Base-by-base conservation (phyloP, 2,888 invertebrate species). In the Drosophila pseudotalamancana region DNA sequence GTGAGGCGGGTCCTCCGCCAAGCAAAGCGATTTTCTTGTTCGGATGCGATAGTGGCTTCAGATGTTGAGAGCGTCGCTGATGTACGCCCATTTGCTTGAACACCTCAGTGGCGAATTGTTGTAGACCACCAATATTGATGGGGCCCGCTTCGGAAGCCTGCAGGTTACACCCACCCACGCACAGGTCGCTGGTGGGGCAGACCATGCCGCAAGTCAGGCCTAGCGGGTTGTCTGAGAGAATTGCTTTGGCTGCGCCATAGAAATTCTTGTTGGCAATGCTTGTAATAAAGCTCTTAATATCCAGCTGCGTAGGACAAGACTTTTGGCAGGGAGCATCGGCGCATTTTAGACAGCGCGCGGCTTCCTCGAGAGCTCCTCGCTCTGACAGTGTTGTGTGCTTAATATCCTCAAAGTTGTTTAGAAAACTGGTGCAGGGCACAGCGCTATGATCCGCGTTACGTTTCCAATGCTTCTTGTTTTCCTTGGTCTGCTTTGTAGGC, bases 261-360 rank as follows among this genome's bases (percentile, higher is more conserved):
- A 98, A 99, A 91, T 99, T 99, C 95, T 97, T 98, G 89, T 97
- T 99, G 19, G 98, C 94, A 79, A 99, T 99, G 90, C 97, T 97
- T 1, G 97, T 97, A 56, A 99, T 99, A 90, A 99, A 99, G 59
- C 96, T 95, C 91, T 99, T 99, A 69, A 99, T 94, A 88, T 99
- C 99, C 62, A 99, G 92, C 91, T 99, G 98, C 0, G 99, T 99
- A 0, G 99, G 99, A 76, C 99, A 99, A 1, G 98, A 97, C 91
- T 99, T 99, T 92, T 99, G 99, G 88, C 99, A 99, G 0, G 99
- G 99, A 0, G 99, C 98, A 92, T 99, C 99, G 0, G 96, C 97
- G 90, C 98, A 98, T 90, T 98, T 98, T 16, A 98, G 92, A 85
- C 98, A 98, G 45, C 98, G 93, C 0, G 95, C 94, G 0, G 98